Evolutionary conservation across 2,113 vertebrate species (phyloP), one percentile per base, ranked within the genome.

Genomic region (Orthochromis malagaraziensis): DNA sequence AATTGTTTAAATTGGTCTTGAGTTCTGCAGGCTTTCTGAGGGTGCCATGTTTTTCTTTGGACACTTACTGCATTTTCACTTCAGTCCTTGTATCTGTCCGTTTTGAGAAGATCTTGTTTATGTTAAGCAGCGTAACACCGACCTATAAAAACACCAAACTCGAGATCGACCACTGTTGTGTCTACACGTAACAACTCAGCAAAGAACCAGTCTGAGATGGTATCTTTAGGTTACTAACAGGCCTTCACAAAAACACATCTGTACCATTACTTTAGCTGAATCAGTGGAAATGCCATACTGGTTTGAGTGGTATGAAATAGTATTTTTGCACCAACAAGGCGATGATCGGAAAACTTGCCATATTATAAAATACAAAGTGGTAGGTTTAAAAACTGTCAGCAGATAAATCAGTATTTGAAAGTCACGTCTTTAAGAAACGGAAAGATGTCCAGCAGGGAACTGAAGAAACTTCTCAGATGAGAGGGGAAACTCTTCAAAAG

Each of bases 261-360:
- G 60, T 4, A 38, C 33, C 33, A 0, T 38, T 5, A 38, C 60
- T 65, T 65, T 21, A 38, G 11, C 33, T 13, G 2, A 68, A 13
- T 68, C 35, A 42, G 12, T 70, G 63, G 42, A 40, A 24, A 42
- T 40, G 12, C n/a, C 35, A 4, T 40, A 70, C 19, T 21, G n/a
- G 35, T 24, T 70, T 70, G 5, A 6, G 7, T 24, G 35, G 12
- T 40, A 40, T 42, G 12, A 70, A 70, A 0, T 0, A 1, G n/a
- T 14, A 3, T 40, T 70, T 65, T 70, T 70, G 35, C 35, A 70
- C n/a, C 7, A 42, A 70, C 63, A 40, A 70, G 35, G 5, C 5
- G 7, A 24, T 70, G 1, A 70, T 14, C 2, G 0, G 35, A 24
- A 70, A 70, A 40, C 35, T 24, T 70, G 13, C 2, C 35, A 70